A percentile compares a stretch with the other conserved stretches of the same genome.
Conservation (phyloP, 1,140 invertebrate genomes). For the Halesus radiatus region DNA sequence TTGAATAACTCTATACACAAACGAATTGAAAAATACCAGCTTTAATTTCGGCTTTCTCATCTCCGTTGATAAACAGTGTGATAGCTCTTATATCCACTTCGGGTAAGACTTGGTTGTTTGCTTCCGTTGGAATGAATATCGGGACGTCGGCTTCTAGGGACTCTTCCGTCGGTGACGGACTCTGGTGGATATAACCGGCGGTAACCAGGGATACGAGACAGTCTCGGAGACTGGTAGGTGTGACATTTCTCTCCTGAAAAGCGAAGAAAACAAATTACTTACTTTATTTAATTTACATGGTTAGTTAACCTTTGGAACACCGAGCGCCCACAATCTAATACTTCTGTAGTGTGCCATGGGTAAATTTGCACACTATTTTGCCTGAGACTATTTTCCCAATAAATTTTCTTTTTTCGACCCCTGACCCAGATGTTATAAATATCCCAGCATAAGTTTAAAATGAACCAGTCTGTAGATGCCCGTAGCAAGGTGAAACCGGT, state of each 20-base stretch:
- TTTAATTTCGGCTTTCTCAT: conserved; percentile 62
- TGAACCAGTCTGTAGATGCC: no score
- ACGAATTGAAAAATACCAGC: conserved; percentile 1
- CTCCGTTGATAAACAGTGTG: conserved; percentile 59
- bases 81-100: conserved; percentile 67
- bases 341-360: no score
- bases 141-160: conserved; percentile 63
- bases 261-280: no score
- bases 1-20: background rate
- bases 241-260: conserved; percentile 65
- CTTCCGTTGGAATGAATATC: conserved; percentile 58
- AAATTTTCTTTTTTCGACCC: no score
- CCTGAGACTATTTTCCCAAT: no score
- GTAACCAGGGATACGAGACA: conserved; percentile 66
- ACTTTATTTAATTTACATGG: no score
- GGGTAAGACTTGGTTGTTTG: conserved; percentile 60
- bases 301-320: no score
- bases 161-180: conserved; percentile 61
- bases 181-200: conserved; percentile 66
- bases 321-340: no score
- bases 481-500: no score
- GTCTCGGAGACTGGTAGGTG: conserved; percentile 63
- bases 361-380: no score
- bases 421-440: no score
- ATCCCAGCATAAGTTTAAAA: no score